A percentile compares a stretch with the other conserved stretches of the same genome.
phyloP scores from a whole-genome alignment of 2,113 vertebrate genomes.

The Hystrix brachyura region DNA sequence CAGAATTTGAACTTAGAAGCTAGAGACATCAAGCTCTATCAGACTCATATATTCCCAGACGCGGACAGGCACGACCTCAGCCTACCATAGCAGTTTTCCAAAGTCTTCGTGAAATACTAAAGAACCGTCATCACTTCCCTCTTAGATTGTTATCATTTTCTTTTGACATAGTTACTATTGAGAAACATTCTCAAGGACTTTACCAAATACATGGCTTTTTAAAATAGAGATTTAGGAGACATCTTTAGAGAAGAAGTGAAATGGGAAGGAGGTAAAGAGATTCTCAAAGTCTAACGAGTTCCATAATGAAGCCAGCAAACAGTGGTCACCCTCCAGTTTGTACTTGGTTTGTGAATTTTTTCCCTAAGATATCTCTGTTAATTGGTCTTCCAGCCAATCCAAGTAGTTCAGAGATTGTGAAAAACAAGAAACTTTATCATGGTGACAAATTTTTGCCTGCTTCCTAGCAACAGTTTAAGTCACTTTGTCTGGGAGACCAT shows the following conservation, averaged over 20 bases:
- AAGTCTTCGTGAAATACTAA: neutral
- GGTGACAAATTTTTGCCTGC: slow-evolving; percentile 15
- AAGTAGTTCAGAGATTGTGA: slow-evolving; percentile 6
- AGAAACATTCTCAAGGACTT: slow-evolving; percentile 28
- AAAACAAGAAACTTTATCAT: neutral
- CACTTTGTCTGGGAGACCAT: neutral
- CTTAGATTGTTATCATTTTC: neutral
- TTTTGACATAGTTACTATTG: slow-evolving; percentile 34
- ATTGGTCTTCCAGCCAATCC: neutral
- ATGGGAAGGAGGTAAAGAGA: neutral
- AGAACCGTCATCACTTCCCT: neutral
- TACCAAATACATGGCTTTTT: neutral
- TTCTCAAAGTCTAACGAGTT: slow-evolving; percentile 20
- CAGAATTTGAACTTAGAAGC: slow-evolving; percentile 12
- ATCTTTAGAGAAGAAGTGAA: slow-evolving; percentile 13
- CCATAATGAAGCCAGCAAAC: neutral
- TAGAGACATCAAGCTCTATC: neutral
- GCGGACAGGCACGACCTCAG: neutral
- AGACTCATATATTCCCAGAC: neutral
- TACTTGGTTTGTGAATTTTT: neutral
- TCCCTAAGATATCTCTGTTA: slow-evolving; percentile 8
- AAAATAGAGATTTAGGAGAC: slow-evolving; percentile 3
- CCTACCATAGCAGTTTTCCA: neutral
- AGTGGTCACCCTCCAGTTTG: neutral
- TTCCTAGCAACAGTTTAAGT: neutral